Evolutionary conservation across 2,797 vertebrate genomes (phyloP).

Genomic region (Florisuga fusca): DNA sequence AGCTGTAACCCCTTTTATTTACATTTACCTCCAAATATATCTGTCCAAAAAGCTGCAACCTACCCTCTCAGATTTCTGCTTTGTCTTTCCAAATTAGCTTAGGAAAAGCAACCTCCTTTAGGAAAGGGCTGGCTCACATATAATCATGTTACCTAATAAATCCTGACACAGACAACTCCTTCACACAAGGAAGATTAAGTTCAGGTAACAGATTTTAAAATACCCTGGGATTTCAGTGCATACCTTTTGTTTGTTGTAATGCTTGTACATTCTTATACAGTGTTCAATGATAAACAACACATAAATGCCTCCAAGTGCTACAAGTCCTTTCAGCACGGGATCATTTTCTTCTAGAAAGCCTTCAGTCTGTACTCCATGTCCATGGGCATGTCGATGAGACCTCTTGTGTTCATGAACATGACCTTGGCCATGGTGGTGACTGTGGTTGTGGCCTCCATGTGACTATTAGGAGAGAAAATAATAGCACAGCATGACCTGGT

Average conservation of each 20-base stretch:
- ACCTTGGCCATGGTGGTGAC: constrained; percentile 59
- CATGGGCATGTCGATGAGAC: constrained; percentile 71
- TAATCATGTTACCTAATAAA: background rate
- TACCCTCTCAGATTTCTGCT: background rate
- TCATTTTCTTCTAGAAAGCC: constrained; percentile 85
- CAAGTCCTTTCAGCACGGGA: constrained; percentile 94
- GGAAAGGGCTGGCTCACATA: background rate
- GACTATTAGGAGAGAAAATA: constrained; percentile 77
- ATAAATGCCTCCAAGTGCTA: constrained; percentile 94
- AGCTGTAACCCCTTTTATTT: background rate
- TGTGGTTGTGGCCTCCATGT: constrained; percentile 90
- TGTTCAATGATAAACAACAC: constrained; percentile 98
- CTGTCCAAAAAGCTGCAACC: background rate
- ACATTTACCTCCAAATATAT: background rate
- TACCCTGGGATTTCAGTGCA: background rate
- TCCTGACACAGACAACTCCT: background rate
- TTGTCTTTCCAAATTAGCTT: background rate
- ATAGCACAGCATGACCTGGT: background rate
- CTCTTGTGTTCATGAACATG: constrained; percentile 70
- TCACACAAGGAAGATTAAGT: fast-evolving
- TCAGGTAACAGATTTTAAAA: background rate
- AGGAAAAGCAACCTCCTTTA: background rate
- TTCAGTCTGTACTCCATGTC: background rate
- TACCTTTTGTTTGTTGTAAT: constrained; percentile 91
- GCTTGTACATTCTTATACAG: constrained; percentile 95